A percentile compares a stretch with the other conserved stretches of the same genome.
phyloP scores from a whole-genome alignment of 2,797 vertebrate species.

The Diplodus sargus region DNA sequence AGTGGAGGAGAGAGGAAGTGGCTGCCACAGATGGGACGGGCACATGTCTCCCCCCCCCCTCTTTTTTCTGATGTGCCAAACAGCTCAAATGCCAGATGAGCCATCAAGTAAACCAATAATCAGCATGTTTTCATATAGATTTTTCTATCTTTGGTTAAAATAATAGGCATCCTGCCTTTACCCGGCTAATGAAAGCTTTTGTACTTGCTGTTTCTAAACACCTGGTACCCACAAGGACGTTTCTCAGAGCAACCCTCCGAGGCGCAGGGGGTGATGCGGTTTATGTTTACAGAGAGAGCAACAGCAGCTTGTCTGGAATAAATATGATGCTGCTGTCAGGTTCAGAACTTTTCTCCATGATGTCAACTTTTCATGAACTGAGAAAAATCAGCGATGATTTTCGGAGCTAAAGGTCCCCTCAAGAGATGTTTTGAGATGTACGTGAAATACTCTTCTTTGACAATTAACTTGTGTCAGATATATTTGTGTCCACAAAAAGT shows the following conservation, averaged over 20 bases:
- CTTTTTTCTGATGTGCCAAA: conserved; percentile 40
- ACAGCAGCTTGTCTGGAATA: conserved; percentile 19
- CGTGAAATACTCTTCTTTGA: too few species aligned
- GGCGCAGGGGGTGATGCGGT: conserved; percentile 8
- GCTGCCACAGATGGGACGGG: conserved; percentile 48
- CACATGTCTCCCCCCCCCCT: conserved; percentile 13
- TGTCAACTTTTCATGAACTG: conserved; percentile 8
- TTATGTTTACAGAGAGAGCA: conserved; percentile 26
- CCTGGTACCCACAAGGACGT: conserved; percentile 12
- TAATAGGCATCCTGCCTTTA: conserved; percentile 27
- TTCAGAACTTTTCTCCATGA: conserved; percentile 19
- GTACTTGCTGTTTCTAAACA: conserved; percentile 18
- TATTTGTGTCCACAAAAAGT: too few species aligned
- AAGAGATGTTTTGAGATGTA: too few species aligned
- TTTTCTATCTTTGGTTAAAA: conserved; percentile 41
- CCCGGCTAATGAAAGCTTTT: conserved; percentile 36
- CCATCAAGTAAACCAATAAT: conserved; percentile 58
- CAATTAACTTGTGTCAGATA: too few species aligned
- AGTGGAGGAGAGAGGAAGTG: conserved; percentile 16
- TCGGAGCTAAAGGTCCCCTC: neutral
- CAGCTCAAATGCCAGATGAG: conserved; percentile 49
- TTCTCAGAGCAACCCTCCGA: conserved; percentile 8
- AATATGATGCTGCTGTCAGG: conserved; percentile 5
- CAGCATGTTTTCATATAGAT: conserved; percentile 52
- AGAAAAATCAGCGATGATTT: neutral